These are phyloP conservation scores for Toxonevra muliebris DNA, from an alignment of 2,888 invertebrate genomes.

Conservation along the genomic window DNA sequence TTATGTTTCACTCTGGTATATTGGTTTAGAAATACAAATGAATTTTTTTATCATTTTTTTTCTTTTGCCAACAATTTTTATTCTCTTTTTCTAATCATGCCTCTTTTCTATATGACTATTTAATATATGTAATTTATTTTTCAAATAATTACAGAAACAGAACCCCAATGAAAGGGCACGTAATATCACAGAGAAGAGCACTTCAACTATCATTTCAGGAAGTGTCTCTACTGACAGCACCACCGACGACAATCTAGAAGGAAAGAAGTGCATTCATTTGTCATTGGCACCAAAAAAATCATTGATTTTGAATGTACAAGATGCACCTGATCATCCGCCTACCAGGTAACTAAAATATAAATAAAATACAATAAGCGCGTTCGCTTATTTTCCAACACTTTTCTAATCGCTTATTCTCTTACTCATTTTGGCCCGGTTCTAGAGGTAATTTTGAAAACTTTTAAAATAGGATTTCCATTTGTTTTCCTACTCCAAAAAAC, in stretches of 20 bases:
- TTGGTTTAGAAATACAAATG: too few species aligned
- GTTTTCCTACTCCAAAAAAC: too few species aligned
- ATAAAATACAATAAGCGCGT: background rate
- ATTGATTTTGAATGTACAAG: conserved; percentile 4
- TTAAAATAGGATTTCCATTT: too few species aligned
- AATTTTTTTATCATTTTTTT: too few species aligned
- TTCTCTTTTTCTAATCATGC: background rate
- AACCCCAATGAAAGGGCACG: background rate
- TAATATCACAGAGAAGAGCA: background rate
- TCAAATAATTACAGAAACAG: background rate
- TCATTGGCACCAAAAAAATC: conserved; percentile 2
- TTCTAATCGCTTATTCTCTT: too few species aligned
- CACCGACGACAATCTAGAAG: background rate
- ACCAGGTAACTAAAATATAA: conserved; percentile 17
- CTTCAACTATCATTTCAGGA: background rate
- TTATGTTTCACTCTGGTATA: too few species aligned
- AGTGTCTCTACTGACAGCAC: background rate
- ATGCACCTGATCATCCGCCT: conserved; percentile 23
- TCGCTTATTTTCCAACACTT: too few species aligned
- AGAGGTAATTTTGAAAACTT: too few species aligned
- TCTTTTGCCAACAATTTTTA: too few species aligned
- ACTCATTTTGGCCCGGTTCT: too few species aligned
- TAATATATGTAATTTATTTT: background rate
- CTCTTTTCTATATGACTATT: background rate
- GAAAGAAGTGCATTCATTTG: background rate